Evolutionary conservation across 2,888 invertebrate genomes (phyloP).

Genomic region (Galeruca laticollis): DNA sequence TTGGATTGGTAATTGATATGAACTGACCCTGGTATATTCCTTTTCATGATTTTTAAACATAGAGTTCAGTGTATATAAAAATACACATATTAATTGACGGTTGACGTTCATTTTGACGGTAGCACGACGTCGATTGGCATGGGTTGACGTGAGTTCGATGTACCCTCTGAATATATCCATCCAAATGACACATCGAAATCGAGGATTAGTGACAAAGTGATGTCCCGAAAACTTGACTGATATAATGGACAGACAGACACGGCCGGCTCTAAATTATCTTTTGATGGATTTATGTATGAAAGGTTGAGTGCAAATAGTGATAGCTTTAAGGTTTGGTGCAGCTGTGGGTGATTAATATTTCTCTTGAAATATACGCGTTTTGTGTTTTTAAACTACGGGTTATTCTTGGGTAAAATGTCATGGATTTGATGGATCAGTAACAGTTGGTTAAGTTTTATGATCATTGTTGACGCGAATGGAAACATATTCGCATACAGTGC

Average conservation of each 20-base stretch:
- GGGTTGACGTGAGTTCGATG: constrained; percentile 33
- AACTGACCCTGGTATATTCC: neutral
- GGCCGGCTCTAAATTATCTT: constrained; percentile 49
- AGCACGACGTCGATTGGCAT: constrained; percentile 31
- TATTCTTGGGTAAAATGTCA: constrained; percentile 35
- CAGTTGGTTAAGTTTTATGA: constrained; percentile 37
- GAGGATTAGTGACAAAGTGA: constrained; percentile 50
- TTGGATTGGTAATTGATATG: neutral
- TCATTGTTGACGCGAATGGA: constrained; percentile 7
- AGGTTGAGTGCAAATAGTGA: constrained; percentile 53
- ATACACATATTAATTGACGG: neutral
- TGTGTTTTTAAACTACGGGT: constrained; percentile 36
- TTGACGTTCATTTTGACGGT: constrained; percentile 13
- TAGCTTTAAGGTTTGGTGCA: constrained; percentile 48
- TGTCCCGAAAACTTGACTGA: constrained; percentile 49
- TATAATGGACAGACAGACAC: constrained; percentile 48
- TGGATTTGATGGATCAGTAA: constrained; percentile 41
- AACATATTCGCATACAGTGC: no score
- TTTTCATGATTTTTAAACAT: neutral
- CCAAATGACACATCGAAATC: constrained; percentile 42
- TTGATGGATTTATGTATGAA: constrained; percentile 52
- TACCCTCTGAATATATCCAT: constrained; percentile 39
- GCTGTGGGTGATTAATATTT: constrained; percentile 47
- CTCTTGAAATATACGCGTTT: constrained; percentile 39
- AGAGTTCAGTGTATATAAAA: neutral